phyloP scores from a whole-genome alignment of 2,113 vertebrate genomes.

The Coptodon rendalli region DNA sequence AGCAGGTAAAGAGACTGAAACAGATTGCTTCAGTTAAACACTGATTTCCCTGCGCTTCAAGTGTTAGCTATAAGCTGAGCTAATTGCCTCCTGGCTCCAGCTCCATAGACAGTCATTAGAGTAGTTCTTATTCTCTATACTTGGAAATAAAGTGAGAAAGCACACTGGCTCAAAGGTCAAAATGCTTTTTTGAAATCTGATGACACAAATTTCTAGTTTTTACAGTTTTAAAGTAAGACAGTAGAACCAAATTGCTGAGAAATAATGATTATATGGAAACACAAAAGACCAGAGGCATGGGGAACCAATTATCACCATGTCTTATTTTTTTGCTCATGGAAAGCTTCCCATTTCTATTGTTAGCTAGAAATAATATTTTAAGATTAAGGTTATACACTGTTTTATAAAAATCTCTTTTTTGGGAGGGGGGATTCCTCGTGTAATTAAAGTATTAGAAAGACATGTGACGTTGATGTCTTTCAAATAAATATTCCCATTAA shows the following conservation, averaged over 20 bases:
- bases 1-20: background rate
- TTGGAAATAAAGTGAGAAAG: background rate
- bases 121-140: background rate
- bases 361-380: background rate
- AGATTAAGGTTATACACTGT: background rate
- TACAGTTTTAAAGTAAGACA: background rate
- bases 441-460: background rate
- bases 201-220: background rate
- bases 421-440: background rate
- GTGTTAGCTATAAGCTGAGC: background rate
- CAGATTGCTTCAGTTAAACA: background rate
- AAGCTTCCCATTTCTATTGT: background rate
- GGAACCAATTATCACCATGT: background rate
- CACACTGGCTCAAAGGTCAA: background rate
- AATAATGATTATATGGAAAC: background rate
- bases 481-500: background rate
- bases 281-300: background rate
- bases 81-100: background rate
- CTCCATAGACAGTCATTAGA: background rate
- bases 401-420: background rate
- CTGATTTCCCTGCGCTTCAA: background rate
- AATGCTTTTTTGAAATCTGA: background rate
- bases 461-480: background rate
- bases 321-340: background rate
- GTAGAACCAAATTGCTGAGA: background rate